Conservation (phyloP, 2,113 vertebrate species). For the Cisticola juncidis region DNA sequence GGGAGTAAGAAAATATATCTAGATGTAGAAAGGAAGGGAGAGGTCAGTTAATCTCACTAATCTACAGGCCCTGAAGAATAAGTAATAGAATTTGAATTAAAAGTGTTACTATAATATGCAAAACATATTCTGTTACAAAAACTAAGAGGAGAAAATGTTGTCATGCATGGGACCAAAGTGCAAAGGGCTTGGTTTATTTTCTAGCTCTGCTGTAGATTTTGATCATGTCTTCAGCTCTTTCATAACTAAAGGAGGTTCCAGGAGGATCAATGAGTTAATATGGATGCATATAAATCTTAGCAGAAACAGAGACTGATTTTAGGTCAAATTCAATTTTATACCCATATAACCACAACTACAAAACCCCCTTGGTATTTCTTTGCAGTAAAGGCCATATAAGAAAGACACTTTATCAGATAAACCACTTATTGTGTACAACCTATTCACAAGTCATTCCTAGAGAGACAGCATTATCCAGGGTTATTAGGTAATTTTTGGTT, state of each 20-base stretch:
- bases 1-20: neutral
- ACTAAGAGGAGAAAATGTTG: neutral
- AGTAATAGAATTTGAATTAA: neutral
- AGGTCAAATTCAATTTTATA: neutral
- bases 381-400: neutral
- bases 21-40: neutral
- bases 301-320: neutral
- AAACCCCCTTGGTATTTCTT: neutral
- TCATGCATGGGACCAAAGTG: neutral
- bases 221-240: neutral
- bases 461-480: neutral
- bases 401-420: neutral
- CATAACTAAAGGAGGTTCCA: neutral
- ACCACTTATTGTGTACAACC: neutral
- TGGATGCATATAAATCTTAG: neutral
- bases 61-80: neutral
- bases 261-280: neutral
- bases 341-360: neutral
- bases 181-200: neutral
- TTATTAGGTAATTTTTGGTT: neutral
- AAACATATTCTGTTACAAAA: neutral
- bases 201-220: neutral
- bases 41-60: neutral
- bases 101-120: neutral
- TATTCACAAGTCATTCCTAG: neutral